Conservation (phyloP, 1,140 invertebrate genomes). For the Drosophila teissieri region DNA sequence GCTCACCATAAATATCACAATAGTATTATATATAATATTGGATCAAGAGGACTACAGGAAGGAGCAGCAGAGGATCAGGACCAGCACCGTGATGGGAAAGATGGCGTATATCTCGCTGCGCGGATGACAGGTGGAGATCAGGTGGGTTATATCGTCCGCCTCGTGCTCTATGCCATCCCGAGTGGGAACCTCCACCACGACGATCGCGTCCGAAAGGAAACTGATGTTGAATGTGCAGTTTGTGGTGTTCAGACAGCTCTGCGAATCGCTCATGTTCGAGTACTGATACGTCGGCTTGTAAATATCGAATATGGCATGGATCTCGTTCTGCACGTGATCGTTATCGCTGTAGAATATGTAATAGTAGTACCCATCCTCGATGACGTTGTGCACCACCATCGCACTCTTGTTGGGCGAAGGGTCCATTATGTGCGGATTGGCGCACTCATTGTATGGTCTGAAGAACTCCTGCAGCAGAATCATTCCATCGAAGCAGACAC, state of each 20-base stretch:
- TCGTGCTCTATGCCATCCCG: slow-evolving; percentile 91
- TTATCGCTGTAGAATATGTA: slow-evolving; percentile 95
- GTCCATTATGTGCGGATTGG: slow-evolving; percentile 88
- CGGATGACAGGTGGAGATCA: slow-evolving; percentile 91
- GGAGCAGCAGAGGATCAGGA: slow-evolving; percentile 91
- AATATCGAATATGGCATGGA: slow-evolving; percentile 93
- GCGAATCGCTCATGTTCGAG: slow-evolving; percentile 88
- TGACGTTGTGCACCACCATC: slow-evolving; percentile 88
- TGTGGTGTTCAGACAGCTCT: slow-evolving; percentile 90
- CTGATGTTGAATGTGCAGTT: slow-evolving; percentile 89
- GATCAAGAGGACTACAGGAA: slow-evolving; percentile 86
- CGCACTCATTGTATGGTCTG: slow-evolving; percentile 88
- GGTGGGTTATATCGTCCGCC: slow-evolving; percentile 88
- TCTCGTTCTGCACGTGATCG: slow-evolving; percentile 90
- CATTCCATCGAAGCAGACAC: slow-evolving; percentile 90
- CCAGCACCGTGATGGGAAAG: slow-evolving; percentile 90
- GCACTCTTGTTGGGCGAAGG: slow-evolving; percentile 87
- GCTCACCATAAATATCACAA: slow-evolving; percentile 70
- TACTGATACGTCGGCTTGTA: slow-evolving; percentile 92
- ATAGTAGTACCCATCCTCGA: slow-evolving; percentile 92
- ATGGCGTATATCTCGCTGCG: slow-evolving; percentile 91
- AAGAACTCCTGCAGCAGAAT: slow-evolving; percentile 90
- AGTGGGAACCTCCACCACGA: slow-evolving; percentile 92
- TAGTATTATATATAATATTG: slow-evolving; percentile 18
- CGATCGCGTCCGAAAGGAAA: slow-evolving; percentile 90